These are phyloP conservation scores for Polyploca ridens DNA, from an alignment of 2,888 invertebrate genomes.

Conservation along the genomic window DNA sequence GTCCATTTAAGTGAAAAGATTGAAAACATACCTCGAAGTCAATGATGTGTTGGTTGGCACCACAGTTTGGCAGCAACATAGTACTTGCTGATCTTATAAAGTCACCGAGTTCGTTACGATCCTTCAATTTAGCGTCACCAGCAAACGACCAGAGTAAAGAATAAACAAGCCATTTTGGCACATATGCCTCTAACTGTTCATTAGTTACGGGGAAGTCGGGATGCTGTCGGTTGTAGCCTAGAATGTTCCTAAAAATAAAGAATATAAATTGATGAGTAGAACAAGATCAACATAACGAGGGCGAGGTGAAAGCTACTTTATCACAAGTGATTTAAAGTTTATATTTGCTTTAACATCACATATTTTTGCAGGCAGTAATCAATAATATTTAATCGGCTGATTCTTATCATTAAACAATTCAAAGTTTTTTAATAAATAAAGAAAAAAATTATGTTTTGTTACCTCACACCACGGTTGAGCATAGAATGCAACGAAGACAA, in stretches of 20 bases:
- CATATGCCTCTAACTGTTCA: conserved; percentile 96
- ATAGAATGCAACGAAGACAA: conserved; percentile 98
- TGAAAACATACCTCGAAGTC: conserved; percentile 92
- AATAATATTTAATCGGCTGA: no score
- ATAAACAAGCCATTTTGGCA: conserved; percentile 96
- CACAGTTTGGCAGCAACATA: conserved; percentile 93
- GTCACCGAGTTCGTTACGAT: conserved; percentile 96
- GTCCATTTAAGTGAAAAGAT: neutral
- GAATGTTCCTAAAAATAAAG: conserved; percentile 88
- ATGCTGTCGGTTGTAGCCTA: conserved; percentile 96
- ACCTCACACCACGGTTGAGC: conserved; percentile 96
- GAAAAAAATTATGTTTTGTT: conserved; percentile 32
- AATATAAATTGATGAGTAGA: neutral
- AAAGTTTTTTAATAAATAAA: no score
- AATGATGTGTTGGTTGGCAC: conserved; percentile 92
- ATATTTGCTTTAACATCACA: neutral
- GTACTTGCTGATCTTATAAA: conserved; percentile 98
- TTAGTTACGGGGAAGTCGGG: conserved; percentile 96
- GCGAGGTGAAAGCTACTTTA: no score
- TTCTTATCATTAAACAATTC: no score
- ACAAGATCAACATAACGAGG: no score
- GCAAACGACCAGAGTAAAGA: conserved; percentile 98
- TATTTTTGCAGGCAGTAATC: neutral
- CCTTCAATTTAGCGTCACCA: conserved; percentile 98
- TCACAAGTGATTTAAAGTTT: no score